A percentile compares a stretch with the other conserved stretches of the same genome.
These are phyloP conservation scores for Acanthiza pusilla DNA, from an alignment of 2,797 vertebrate species.

Conservation along the genomic window DNA sequence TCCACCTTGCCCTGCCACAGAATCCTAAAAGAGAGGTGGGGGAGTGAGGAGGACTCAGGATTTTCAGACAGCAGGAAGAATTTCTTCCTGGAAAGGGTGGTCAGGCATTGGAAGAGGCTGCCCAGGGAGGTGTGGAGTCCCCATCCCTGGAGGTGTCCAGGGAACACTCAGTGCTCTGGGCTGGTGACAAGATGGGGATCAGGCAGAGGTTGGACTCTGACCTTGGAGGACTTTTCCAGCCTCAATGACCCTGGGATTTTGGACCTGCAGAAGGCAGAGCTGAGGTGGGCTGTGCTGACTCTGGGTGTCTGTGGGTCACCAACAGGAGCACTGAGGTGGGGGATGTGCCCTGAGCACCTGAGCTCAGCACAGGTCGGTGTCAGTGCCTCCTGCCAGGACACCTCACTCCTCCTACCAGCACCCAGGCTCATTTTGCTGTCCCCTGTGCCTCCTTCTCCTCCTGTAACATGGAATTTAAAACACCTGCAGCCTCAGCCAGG, in stretches of 20 bases:
- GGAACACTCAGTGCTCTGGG: not conserved
- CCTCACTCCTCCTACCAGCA: not conserved
- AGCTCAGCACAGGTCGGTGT: not conserved
- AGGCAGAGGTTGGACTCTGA: not conserved
- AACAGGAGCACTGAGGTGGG: not conserved
- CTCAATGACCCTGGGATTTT: not conserved
- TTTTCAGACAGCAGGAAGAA: not conserved
- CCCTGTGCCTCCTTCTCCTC: not conserved
- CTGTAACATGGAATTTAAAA: not conserved
- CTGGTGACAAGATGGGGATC: not conserved
- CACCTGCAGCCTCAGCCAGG: not conserved
- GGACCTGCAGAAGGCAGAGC: not conserved
- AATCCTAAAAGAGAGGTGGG: not conserved
- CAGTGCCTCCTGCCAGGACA: not conserved
- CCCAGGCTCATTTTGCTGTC: not conserved
- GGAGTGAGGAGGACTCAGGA: not conserved
- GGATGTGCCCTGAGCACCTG: not conserved
- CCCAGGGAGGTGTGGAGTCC: not conserved
- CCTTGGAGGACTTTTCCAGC: not conserved
- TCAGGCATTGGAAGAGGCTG: not conserved
- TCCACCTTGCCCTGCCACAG: not conserved
- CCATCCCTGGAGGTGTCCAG: not conserved
- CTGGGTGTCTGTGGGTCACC: not conserved
- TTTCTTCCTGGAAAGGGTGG: not conserved
- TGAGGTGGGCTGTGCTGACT: not conserved